Base-by-base conservation (phyloP, 2,888 invertebrate genomes). In the Drosophila pegasa region DNA sequence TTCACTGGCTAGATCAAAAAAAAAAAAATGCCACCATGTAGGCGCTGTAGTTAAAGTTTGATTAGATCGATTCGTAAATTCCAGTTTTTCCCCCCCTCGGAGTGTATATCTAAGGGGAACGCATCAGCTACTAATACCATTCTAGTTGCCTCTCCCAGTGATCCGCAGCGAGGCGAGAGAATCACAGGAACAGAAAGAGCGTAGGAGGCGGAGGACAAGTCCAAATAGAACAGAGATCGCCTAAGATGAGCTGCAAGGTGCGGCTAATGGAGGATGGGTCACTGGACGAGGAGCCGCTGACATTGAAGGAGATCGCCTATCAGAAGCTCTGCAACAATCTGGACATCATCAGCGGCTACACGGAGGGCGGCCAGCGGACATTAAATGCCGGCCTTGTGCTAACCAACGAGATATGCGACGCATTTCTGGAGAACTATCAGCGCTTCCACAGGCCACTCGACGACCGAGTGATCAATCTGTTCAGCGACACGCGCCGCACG, bases 331-430 rank as follows among this genome's bases (percentile, higher is more conserved):
- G 92, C 58, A 91, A 89, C 58, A 90, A 92, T 76, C 71, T 92
- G 52, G 80, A 90, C 66, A 90, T 92, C n/a, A 89, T 92, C 47
- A 92, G 92, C 59, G 60, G 61, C 59, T 75, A 56, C 33, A 72
- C 79, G 18, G 81, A 78, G 9, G 73, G 71, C 7, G 91, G 91
- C 5, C 84, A 90, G 55, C 87, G 92, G 10, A 82, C 80, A 40
- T 90, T 96, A 2, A 93, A 93, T 60, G 92, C 94, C 57, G 94
- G 94, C 43, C 92, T 95, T 62, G 93, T 94, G 20, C 91, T 96
- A 51, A 95, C 96, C 5, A 94, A 94, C 70, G 95, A 95, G 90
- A 94, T 96, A 75, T 95, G 95, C 90, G 95, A 96, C 90, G 94
- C 93, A 87, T 81, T 93, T 73, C 78, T 93, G 83, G 81, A 92